A percentile compares a stretch with the other conserved stretches of the same genome.
These are phyloP conservation scores for Channa maculata DNA, from an alignment of 2,113 vertebrate genomes.

Conservation along the genomic window DNA sequence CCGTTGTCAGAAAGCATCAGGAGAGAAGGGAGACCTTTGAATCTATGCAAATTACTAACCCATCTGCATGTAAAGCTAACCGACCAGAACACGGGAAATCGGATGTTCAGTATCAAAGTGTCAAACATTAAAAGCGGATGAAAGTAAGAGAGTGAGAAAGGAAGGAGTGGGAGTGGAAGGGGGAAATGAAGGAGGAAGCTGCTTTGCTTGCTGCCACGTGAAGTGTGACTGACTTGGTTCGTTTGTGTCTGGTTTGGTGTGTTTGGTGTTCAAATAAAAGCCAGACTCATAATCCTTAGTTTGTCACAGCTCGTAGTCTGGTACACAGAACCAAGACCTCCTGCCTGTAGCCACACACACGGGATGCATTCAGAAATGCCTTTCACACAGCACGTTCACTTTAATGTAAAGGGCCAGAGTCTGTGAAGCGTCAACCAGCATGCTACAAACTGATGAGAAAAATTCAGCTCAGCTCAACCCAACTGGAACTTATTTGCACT, in stretches of 20 bases:
- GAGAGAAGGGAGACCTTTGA: slow-evolving; percentile 70
- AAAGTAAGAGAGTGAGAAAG: slow-evolving; percentile 58
- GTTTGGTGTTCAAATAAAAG: slow-evolving; percentile 65
- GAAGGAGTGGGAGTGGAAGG: slow-evolving; percentile 29
- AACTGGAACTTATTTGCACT: slow-evolving; percentile 61
- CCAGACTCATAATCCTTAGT: slow-evolving; percentile 63
- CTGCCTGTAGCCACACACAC: slow-evolving; percentile 41
- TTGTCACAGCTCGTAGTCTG: slow-evolving; percentile 66
- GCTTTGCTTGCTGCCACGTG: slow-evolving; percentile 54
- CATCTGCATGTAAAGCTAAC: slow-evolving; percentile 73
- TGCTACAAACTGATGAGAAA: slow-evolving; percentile 52
- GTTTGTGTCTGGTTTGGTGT: slow-evolving; percentile 56
- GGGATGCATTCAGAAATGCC: slow-evolving; percentile 48
- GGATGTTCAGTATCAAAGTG: slow-evolving; percentile 79
- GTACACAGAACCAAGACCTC: slow-evolving; percentile 53
- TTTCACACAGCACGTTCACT: slow-evolving; percentile 38
- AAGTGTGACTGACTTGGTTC: slow-evolving; percentile 69
- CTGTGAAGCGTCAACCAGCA: slow-evolving; percentile 52
- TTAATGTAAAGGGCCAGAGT: slow-evolving; percentile 52
- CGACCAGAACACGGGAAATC: slow-evolving; percentile 72
- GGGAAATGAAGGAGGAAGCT: slow-evolving; percentile 25
- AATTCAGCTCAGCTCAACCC: slow-evolving; percentile 46
- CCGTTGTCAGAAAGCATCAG: slow-evolving; percentile 67
- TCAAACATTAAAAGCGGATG: slow-evolving; percentile 69
- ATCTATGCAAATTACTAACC: slow-evolving; percentile 74